These are phyloP conservation scores for Syndactyla subalaris DNA, from an alignment of 2,797 vertebrate species.

Conservation along the genomic window DNA sequence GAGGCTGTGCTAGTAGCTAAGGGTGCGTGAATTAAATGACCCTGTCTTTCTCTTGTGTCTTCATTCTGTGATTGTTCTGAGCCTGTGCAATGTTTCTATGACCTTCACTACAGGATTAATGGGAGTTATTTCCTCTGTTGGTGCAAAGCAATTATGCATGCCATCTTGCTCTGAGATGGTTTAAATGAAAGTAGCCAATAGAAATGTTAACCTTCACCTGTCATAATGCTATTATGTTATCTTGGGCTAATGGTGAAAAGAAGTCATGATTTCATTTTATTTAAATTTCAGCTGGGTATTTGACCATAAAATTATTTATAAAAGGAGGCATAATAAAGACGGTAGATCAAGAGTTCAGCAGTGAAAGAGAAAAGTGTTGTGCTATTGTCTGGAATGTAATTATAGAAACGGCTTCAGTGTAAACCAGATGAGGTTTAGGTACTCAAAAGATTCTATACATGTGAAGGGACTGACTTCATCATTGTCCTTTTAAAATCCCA, in stretches of 20 bases:
- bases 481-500: neutral
- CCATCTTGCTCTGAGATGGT: slow-evolving; percentile 48
- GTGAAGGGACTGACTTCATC: neutral
- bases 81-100: slow-evolving; percentile 18
- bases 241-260: slow-evolving; percentile 46
- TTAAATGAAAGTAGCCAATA: slow-evolving; percentile 58
- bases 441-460: neutral
- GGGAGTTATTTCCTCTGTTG: slow-evolving; percentile 47
- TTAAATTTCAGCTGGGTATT: slow-evolving; percentile 56
- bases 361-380: slow-evolving; percentile 36
- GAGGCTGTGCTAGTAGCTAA: neutral
- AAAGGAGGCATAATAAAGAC: slow-evolving; percentile 15
- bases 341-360: slow-evolving; percentile 43
- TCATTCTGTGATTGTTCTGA: slow-evolving; percentile 14
- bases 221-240: slow-evolving; percentile 58
- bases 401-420: neutral
- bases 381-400: slow-evolving; percentile 30
- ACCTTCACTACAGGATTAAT: slow-evolving; percentile 58
- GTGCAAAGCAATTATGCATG: slow-evolving; percentile 51
- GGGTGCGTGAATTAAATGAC: slow-evolving; percentile 17
- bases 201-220: slow-evolving; percentile 64
- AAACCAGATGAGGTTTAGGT: neutral
- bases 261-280: slow-evolving; percentile 64
- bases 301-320: slow-evolving; percentile 62
- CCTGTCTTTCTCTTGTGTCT: neutral